Evolutionary conservation across 2,113 vertebrate genomes (phyloP), one percentile per base, ranked within the genome.

Genomic region (Cyanoderma ruficeps): DNA sequence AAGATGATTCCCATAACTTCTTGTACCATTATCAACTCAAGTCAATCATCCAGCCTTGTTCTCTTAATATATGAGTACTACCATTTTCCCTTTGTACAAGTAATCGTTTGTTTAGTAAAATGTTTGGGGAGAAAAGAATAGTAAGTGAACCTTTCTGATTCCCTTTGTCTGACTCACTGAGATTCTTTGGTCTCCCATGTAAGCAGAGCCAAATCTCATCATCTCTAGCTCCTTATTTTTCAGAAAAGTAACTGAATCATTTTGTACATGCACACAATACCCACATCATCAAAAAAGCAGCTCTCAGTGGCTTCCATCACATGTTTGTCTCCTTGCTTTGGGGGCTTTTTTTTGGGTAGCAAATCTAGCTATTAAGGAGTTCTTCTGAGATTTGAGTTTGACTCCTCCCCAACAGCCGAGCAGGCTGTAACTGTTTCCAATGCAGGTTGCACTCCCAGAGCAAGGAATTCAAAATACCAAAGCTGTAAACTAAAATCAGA

Each of bases 41-140:
- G 15, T 77, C 41, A 93, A 70, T 77, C 69, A 76, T 21, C 27
- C n/a, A 68, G 39, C 46, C 24, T 83, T 61, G 33, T 39, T 81
- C 47, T 76, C 69, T 22, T 44, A 41, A 81, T 37, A 44, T 21
- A 25, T 15, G 70, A 77, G 41, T n/a, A 84, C 15, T 41, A 68
- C 28, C 28, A 44, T 81, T 52, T 70, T 41, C 30, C 47, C 15
- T 70, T 83, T 89, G 37, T 30, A 83, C 39, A 94, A 89, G 65
- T 53, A 87, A 87, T 27, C 23, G 59, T 55, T 93, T 83, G 39
- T 71, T 94, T 82, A 94, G 93, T 31, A 59, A 94, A 72, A 74
- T 25, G 12, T 37, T 24, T 22, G 25, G 18, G 12, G 2, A 27
- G 47, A 56, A 87, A 13, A 61, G 12, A 76, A 25, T 21, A 65